phyloP scores from a whole-genome alignment of 2,113 vertebrate species.

The Acanthisitta chloris region DNA sequence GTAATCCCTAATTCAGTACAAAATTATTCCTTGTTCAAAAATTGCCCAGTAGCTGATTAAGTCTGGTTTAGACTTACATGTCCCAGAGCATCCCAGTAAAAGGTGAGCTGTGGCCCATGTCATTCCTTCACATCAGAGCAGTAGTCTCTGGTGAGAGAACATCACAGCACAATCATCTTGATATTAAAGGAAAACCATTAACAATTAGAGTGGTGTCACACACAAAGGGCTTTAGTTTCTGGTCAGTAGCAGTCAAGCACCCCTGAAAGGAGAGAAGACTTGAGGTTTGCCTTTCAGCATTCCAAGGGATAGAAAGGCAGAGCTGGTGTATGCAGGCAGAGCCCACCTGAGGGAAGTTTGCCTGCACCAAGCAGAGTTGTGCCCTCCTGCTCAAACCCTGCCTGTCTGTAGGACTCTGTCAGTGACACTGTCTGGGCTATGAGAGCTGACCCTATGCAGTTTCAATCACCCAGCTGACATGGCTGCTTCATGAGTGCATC shows the following conservation, averaged over 20 bases:
- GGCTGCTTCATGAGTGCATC: neutral
- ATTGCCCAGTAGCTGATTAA: neutral
- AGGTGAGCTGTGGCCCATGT: neutral
- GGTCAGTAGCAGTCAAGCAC: neutral
- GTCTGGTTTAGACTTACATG: neutral
- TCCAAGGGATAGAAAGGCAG: neutral
- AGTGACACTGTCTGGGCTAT: rapidly evolving
- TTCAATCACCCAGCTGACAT: neutral
- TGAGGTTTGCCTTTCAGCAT: neutral
- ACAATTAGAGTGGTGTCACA: neutral
- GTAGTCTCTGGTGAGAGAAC: neutral
- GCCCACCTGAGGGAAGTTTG: neutral
- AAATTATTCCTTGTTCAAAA: neutral
- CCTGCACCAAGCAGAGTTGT: rapidly evolving
- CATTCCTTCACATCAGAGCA: rapidly evolving
- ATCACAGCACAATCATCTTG: neutral
- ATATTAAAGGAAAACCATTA: neutral
- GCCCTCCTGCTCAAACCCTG: neutral
- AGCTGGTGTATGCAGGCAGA: neutral
- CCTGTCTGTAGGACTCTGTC: neutral
- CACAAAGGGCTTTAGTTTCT: neutral
- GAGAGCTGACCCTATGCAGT: neutral
- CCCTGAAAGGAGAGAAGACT: neutral
- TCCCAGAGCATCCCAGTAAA: neutral
- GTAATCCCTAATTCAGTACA: neutral